Evolutionary conservation across 2,797 vertebrate species (phyloP), one percentile per base, ranked within the genome.

Genomic region (Rhinophrynus dorsalis): DNA sequence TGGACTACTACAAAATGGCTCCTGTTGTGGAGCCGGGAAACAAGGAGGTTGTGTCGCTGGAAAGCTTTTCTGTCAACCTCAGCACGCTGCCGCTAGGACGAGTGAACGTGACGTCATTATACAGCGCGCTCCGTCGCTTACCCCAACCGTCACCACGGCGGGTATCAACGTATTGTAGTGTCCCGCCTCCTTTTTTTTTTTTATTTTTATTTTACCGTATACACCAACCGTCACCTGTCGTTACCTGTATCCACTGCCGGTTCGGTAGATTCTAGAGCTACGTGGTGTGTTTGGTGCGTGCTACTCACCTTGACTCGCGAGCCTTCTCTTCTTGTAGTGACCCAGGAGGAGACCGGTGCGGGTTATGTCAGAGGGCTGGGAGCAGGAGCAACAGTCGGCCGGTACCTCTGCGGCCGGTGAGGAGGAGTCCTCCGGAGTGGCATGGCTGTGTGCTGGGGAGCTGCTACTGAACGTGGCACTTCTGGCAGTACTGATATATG

Each of bases 401-500:
- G 76, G 24, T 29, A 75, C 65, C 72, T 18, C 40, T 2, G 75
- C 73, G 66, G 64, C 12, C 71, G 64, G 26, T 30, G 64, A 54
- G n/a, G 70, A 83, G 77, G 86, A 74, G 67, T 64, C 84, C 45
- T 76, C 87, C 73, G 89, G 88, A 7, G 86, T 85, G 72, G 77
- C 81, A 10, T 82, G 84, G 74, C 74, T 89, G 48, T 85, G 85
- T 60, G 80, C 87, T 44, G 88, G 89, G 50, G 90, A 83, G 68
- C 87, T 94, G 90, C 79, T 96, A 80, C 82, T 97, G 64, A 88
- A 94, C 79, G 56, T 91, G 65, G 78, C 81, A 70, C 62, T 94
- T 40, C 26, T 95, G 76, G 79, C 86, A 40, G 13, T 88, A 70
- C 82, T 89, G 75, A 74, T 83, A 78, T 90, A 87, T 70, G 86